Evolutionary conservation across 2,797 vertebrate genomes (phyloP).

Genomic region (Aythya fuligula): DNA sequence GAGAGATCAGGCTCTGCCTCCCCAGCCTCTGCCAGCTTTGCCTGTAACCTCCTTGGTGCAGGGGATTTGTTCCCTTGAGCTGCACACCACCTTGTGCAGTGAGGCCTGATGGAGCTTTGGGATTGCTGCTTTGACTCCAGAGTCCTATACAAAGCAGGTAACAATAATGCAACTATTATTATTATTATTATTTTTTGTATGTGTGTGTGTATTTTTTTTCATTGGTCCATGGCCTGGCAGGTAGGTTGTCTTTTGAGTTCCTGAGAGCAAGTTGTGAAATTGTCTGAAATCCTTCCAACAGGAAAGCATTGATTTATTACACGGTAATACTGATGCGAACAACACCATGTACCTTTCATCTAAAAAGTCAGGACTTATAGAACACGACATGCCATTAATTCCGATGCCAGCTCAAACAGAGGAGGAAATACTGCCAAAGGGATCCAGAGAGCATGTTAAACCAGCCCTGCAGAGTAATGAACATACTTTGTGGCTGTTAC

Average conservation of each 20-base stretch:
- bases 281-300: constrained; percentile 12
- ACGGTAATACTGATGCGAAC: constrained; percentile 33
- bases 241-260: not conserved
- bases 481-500: constrained; percentile 5
- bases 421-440: constrained; percentile 56
- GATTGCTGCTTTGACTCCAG: not conserved
- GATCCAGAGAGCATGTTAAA: constrained; percentile 57
- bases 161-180: not conserved
- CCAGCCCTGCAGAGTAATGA: constrained; percentile 48
- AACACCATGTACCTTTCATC: constrained; percentile 70
- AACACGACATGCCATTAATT: constrained; percentile 71
- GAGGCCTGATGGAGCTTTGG: not conserved
- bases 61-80: not conserved
- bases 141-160: rapidly evolving
- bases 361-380: constrained; percentile 58
- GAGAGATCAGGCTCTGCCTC: not conserved
- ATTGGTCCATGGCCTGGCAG: not conserved
- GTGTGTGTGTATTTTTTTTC: not conserved
- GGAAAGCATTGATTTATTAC: constrained; percentile 66
- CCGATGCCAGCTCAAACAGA: constrained; percentile 50
- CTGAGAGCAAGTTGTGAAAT: not conserved
- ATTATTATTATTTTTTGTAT: not conserved
- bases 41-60: rapidly evolving
- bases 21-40: not conserved
- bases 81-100: rapidly evolving